A percentile compares a stretch with the other conserved stretches of the same genome.
These are phyloP conservation scores for Zosterops borbonicus DNA, from an alignment of 2,113 vertebrate genomes.

Conservation along the genomic window DNA sequence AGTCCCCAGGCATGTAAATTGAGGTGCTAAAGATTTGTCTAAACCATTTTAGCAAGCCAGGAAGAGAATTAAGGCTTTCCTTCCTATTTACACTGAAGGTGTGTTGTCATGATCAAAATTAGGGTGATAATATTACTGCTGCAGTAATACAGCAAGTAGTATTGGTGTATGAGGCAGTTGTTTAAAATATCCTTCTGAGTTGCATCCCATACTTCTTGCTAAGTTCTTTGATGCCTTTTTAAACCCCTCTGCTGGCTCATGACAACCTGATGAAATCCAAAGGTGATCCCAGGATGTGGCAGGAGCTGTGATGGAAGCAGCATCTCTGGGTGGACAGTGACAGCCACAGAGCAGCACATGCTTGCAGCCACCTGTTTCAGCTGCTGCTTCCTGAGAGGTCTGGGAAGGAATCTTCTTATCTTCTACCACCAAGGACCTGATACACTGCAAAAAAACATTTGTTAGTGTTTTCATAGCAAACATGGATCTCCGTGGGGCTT, in stretches of 20 bases:
- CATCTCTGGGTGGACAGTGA: neutral
- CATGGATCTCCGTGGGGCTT: accelerated
- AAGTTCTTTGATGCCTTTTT: neutral
- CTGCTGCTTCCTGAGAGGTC: neutral
- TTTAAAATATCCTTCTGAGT: neutral
- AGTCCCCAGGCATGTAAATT: neutral
- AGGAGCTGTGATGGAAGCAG: neutral
- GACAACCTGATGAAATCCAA: neutral
- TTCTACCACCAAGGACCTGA: neutral
- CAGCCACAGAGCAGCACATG: neutral
- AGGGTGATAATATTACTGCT: neutral
- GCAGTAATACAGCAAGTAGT: neutral
- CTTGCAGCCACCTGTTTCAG: neutral
- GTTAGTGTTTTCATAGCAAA: neutral
- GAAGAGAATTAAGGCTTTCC: neutral
- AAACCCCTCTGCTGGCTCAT: neutral
- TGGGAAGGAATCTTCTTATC: neutral
- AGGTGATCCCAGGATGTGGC: neutral
- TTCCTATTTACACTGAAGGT: neutral
- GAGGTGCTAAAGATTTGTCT: neutral
- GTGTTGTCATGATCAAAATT: neutral
- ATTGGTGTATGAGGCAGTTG: neutral
- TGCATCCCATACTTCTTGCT: neutral
- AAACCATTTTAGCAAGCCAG: neutral
- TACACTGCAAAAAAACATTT: neutral